Base-by-base conservation (phyloP, 2,113 vertebrate species). In the Pheucticus melanocephalus region DNA sequence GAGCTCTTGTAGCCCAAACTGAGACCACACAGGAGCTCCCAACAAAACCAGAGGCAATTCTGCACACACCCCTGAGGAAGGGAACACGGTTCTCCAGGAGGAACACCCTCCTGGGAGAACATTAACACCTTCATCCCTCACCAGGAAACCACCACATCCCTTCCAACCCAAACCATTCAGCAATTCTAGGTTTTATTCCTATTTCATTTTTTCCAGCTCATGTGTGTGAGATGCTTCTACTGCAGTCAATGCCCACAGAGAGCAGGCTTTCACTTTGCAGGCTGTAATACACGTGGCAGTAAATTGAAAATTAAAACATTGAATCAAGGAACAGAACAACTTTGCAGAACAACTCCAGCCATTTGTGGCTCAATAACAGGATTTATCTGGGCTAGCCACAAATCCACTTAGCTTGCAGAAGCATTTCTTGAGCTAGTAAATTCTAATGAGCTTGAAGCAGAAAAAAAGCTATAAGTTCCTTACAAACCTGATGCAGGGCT, bases 41-140 rank as follows among this genome's bases (percentile, higher is more conserved):
- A 69, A 35, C 5, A 0, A 50, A 68, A 42, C 10, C 51, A 85
- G 40, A 64, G 70, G 70, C 61, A 57, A 69, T 8, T 53, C 40
- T 76, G 57, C n/a, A 23, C 0, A 7, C 1, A 3, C 4, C 15
- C 6, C 15, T 0, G 0, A 10, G 8, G 27, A 66, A 12, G 13
- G 20, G 45, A 59, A 20, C 8, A 5, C 0, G 0, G 25, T 18
- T 28, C 24, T 75, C 12, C 39, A 76, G 37, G 25, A 70, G 37
- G 31, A 88, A 15, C 5, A 1, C 5, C 35, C 33, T 57, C 28
- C 60, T 54, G 27, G 35, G 35, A 53, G 44, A 57, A 15, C 19
- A 45, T 18, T 42, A n/a, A 8, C 59, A n/a, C 25, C 33, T 57
- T 37, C 3, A 48, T 37, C 39, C 54, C 10, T 23, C 19, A 28